These are phyloP conservation scores for Zosterops lateralis DNA, from an alignment of 2,113 vertebrate genomes.

Conservation along the genomic window DNA sequence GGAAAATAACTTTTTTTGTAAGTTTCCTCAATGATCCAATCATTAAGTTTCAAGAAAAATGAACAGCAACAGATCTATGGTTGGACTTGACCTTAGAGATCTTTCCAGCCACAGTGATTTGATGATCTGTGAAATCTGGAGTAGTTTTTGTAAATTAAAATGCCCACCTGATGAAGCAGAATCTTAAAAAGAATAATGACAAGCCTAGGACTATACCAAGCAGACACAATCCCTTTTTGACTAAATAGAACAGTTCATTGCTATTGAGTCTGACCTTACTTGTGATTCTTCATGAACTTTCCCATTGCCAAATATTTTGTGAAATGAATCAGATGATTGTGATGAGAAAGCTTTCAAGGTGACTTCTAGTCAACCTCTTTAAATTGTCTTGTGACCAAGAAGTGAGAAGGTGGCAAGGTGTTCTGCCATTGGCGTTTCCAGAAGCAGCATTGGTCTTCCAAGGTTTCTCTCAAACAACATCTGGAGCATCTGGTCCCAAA, in stretches of 20 bases:
- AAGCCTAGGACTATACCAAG: background rate
- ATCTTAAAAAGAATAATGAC: background rate
- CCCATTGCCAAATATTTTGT: background rate
- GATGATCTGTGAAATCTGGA: background rate
- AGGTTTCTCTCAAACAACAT: background rate
- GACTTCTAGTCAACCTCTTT: background rate
- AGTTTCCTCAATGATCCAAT: background rate
- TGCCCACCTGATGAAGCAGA: background rate
- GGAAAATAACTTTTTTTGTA: background rate
- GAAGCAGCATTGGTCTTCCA: background rate
- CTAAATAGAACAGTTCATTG: background rate
- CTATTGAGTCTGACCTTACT: background rate
- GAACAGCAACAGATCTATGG: background rate
- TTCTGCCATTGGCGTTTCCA: background rate
- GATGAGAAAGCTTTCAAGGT: background rate
- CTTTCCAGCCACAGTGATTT: background rate
- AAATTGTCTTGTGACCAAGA: background rate
- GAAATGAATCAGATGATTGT: background rate
- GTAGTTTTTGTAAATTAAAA: background rate
- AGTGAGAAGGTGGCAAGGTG: background rate
- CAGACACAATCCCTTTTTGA: background rate
- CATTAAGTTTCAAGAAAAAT: background rate
- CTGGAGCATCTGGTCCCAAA: background rate
- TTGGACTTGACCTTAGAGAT: background rate
- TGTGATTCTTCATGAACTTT: background rate